Evolutionary conservation across 2,888 invertebrate genomes (phyloP), one percentile per base, ranked within the genome.

Genomic region (Elegia similella): DNA sequence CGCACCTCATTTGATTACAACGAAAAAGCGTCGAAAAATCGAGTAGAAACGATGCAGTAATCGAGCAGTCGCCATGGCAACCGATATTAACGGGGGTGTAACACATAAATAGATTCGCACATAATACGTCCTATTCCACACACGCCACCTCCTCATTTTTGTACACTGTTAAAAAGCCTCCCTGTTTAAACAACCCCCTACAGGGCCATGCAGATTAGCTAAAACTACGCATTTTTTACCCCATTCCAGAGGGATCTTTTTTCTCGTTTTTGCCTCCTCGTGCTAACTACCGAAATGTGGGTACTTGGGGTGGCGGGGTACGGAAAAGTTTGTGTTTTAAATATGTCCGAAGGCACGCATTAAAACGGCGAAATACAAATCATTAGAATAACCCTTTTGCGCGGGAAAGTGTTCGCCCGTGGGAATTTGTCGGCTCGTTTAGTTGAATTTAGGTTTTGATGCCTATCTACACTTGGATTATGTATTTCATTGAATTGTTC

Each of bases 141-240:
- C 87, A 83, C 83, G 76, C 81, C 76, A 78, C 78, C 69, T 67
- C 75, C 77, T 81, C 86, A 88, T 88, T 89, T 88, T 88, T 88
- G 87, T 86, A 85, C 88, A 82, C 80, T 86, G 89, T 88, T 89
- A 89, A 90, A 90, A 89, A 86, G 86, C 88, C 88, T 88, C 73
- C 79, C 77, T 76, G 76, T 85, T 85, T 84, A 84, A 85, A 83
- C 72, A 81, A 72, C 77, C 76, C 70, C 70, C 75, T 65, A 69
- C 70, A 68, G 78, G 69, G 75, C 78, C 88, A 92, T 92, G 92
- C 91, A 93, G 93, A 93, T 93, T 93, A 93, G 93, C 93, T 93
- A 93, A 93, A 93, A 93, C 93, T 93, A 93, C 93, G 93, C 92
- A 92, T 93, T 93, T 93, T 93, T 93, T 92, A 92, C 92, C 92